A percentile compares a stretch with the other conserved stretches of the same genome.
These are phyloP conservation scores for Xestia sexstrigata DNA, from an alignment of 2,888 invertebrate genomes.

Conservation along the genomic window DNA sequence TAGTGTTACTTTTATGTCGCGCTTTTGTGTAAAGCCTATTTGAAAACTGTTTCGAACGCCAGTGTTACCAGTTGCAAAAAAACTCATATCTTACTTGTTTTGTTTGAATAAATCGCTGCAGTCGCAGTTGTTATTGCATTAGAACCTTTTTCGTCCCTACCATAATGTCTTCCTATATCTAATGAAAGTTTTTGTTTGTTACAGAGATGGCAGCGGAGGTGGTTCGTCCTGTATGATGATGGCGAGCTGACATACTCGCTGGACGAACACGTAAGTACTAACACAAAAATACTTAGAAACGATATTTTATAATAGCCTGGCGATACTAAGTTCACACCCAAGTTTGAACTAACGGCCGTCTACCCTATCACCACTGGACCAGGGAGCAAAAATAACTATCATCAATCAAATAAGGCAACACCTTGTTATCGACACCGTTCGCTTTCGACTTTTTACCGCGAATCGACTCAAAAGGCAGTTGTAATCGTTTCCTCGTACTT, in stretches of 20 bases:
- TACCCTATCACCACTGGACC: constrained; percentile 9
- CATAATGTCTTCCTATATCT: constrained; percentile 24
- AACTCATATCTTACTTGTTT: constrained; percentile 4
- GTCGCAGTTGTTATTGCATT: background rate
- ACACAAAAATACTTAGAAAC: constrained; percentile 17
- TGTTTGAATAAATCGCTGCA: background rate
- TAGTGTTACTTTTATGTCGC: background rate
- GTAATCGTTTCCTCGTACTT: constrained; percentile 69
- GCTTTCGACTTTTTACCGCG: constrained; percentile 64
- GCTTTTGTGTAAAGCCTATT: background rate
- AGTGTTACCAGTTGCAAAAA: constrained; percentile 18
- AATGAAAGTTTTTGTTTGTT: constrained; percentile 82
- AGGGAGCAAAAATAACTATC: constrained; percentile 49
- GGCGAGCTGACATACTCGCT: constrained; percentile 99
- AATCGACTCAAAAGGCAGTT: constrained; percentile 61
- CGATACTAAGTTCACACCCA: constrained; percentile 14
- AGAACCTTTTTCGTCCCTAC: constrained; percentile 10
- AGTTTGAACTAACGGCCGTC: constrained; percentile 28
- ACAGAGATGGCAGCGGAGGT: constrained; percentile 99
- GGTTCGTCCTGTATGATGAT: constrained; percentile 99
- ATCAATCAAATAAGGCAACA: constrained; percentile 56
- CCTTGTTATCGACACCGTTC: constrained; percentile 64
- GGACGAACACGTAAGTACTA: constrained; percentile 98
- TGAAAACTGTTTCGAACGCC: constrained; percentile 3
- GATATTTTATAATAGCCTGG: background rate